A percentile compares a stretch with the other conserved stretches of the same genome.
phyloP scores from a whole-genome alignment of 1,140 invertebrate species.

The Steinernema feltiae region DNA sequence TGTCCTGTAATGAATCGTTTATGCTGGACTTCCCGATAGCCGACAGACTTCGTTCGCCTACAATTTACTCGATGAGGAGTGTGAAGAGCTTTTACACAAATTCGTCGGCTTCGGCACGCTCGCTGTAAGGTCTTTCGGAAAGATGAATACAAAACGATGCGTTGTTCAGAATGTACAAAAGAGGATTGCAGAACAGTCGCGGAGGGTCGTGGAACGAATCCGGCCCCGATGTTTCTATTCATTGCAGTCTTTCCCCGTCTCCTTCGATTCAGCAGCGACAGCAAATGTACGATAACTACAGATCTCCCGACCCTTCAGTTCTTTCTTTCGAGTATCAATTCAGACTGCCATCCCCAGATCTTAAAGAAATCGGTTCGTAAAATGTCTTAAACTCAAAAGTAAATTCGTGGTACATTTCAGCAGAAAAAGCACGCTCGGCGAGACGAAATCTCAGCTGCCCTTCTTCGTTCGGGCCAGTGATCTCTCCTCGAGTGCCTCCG shows the following conservation, averaged over 20 bases:
- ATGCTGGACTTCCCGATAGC: slow-evolving; percentile 19
- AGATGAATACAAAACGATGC: neutral
- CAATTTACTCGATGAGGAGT: slow-evolving; percentile 24
- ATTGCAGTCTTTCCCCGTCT: slow-evolving; percentile 48
- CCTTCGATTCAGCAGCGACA: slow-evolving; percentile 50
- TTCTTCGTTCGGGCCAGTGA: neutral
- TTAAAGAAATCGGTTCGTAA: slow-evolving; percentile 41
- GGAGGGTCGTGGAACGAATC: slow-evolving; percentile 43
- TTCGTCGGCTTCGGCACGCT: slow-evolving; percentile 43
- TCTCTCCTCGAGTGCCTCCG: neutral
- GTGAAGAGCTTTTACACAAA: slow-evolving; percentile 35
- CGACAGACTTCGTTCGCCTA: slow-evolving; percentile 19
- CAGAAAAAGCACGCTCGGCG: slow-evolving; percentile 31
- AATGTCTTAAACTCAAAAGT: too few species aligned
- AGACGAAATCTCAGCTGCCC: slow-evolving; percentile 36
- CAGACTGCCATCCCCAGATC: slow-evolving; percentile 42
- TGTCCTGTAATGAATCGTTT: slow-evolving; percentile 15
- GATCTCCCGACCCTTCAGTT: slow-evolving; percentile 49
- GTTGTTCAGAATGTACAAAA: slow-evolving; percentile 38
- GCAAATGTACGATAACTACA: slow-evolving; percentile 39
- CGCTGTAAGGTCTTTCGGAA: slow-evolving; percentile 22
- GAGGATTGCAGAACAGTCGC: slow-evolving; percentile 20
- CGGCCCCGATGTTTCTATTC: slow-evolving; percentile 40
- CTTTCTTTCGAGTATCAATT: slow-evolving; percentile 48
- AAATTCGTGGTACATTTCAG: slow-evolving; percentile 27